Conservation (phyloP, 2,113 vertebrate species). For the Condylura cristata region DNA sequence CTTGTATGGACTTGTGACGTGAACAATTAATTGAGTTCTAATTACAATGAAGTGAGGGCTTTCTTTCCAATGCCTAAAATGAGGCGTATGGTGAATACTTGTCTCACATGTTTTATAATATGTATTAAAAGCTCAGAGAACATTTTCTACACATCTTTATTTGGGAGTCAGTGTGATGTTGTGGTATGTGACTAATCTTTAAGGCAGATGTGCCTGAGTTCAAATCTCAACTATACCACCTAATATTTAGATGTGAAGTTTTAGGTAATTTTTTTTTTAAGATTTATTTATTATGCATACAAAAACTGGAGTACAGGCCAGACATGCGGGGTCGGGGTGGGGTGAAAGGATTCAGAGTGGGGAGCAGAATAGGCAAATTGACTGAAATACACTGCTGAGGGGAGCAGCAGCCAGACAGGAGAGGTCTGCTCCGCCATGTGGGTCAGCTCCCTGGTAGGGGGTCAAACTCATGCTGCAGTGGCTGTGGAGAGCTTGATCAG, state of each 20-base stretch:
- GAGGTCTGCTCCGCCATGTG: too few relatives aligned
- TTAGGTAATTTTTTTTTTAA: slow-evolving; percentile 45
- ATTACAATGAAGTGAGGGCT: background rate
- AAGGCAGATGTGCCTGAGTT: slow-evolving; percentile 1
- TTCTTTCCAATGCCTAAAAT: background rate
- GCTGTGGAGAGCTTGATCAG: too few relatives aligned
- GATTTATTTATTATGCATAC: too few relatives aligned
- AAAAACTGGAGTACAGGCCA: too few relatives aligned
- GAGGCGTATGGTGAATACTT: background rate
- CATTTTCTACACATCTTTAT: background rate
- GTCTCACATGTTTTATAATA: background rate
- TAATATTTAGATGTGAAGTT: slow-evolving; percentile 29
- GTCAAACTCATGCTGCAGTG: too few relatives aligned
- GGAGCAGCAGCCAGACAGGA: too few relatives aligned
- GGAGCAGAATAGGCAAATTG: too few relatives aligned
- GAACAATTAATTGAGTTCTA: slow-evolving; percentile 19
- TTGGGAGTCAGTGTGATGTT: background rate
- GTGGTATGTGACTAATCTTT: background rate
- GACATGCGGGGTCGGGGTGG: too few relatives aligned
- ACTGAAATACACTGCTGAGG: too few relatives aligned
- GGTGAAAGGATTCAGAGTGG: too few relatives aligned
- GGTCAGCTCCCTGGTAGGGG: too few relatives aligned
- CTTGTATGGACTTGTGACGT: background rate
- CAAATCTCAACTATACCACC: background rate
- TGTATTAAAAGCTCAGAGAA: background rate